Base-by-base conservation (phyloP, 1,140 invertebrate species). In the Mesaphorura yosii region DNA sequence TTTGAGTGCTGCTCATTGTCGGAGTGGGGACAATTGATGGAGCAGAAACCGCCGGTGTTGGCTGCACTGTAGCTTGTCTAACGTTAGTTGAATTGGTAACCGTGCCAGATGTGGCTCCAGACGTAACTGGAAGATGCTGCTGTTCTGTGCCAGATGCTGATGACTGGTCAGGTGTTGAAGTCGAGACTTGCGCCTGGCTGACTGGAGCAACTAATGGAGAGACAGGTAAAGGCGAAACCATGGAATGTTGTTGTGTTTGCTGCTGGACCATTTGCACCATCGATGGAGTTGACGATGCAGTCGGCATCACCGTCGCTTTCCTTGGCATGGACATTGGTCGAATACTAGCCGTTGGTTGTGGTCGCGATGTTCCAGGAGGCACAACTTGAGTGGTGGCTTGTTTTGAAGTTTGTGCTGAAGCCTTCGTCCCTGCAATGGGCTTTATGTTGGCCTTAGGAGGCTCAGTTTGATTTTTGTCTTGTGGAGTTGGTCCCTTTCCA, bases 371-470 rank as follows among this genome's bases (percentile, higher is more conserved):
- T 6, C 38, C 45, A 22, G 50, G 31, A 26, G 51, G 64, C 25
- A 48, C 59, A 41, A 59, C 46, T 65, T 66, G 59, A 66, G 69
- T 48, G 66, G 66, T 46, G 65, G 68, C 51, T 68, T 72, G 55
- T 23, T 56, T 62, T 64, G 57, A 63, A 48, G 63, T 66, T 37
- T 45, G 59, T 31, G 60, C 59, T 26, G 68, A 64, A 15, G 67
- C 68, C n/a, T n/a, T n/a, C 60, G 76, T 73, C 60, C 85, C 86
- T 14, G 88, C 82, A 82, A 95, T 89, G 1, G 91, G 91, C 67
- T 89, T 89, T 27, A 95, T 93, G 68, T 94, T 94, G 12, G 91
- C 90, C 12, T 81, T 84, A 0, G 86, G 86, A 6, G 88, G 83
- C 58, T 86, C 81, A 48, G 75, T 72, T 44, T 79, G 72, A 49